phyloP scores from a whole-genome alignment of 2,113 vertebrate genomes.

The Typhlomys cinereus region DNA sequence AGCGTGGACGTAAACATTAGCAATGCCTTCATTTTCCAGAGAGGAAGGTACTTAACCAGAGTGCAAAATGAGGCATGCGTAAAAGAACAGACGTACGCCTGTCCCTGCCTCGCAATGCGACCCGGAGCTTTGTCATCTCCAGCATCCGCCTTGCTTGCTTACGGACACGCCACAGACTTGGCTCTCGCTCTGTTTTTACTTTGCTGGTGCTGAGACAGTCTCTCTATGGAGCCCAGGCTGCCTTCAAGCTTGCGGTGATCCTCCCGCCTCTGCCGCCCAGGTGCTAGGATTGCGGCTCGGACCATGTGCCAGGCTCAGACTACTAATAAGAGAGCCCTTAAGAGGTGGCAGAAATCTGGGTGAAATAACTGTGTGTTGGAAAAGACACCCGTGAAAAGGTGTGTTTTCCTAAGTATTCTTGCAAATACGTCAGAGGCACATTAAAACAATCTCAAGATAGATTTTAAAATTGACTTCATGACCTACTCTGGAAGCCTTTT shows the following conservation, averaged over 20 bases:
- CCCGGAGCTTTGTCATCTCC: slow-evolving; percentile 56
- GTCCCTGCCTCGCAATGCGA: too few relatives aligned
- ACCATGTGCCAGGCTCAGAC: background rate
- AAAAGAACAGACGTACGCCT: background rate
- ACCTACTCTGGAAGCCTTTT: slow-evolving; percentile 37
- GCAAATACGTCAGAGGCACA: slow-evolving; percentile 76
- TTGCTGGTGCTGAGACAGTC: background rate
- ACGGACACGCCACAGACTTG: background rate
- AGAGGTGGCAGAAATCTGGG: slow-evolving; percentile 64
- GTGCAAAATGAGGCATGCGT: slow-evolving; percentile 35
- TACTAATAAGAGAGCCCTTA: background rate
- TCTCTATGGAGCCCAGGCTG: background rate
- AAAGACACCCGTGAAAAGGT: slow-evolving; percentile 47
- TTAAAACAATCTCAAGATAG: slow-evolving; percentile 72
- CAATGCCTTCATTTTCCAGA: slow-evolving; percentile 30
- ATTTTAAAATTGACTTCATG: slow-evolving; percentile 58
- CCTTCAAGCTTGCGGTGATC: background rate
- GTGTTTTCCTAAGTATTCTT: slow-evolving; percentile 58
- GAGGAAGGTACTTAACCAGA: slow-evolving; percentile 67
- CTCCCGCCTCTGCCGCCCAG: background rate
- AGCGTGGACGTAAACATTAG: background rate
- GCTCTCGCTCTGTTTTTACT: background rate
- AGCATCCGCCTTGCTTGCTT: background rate
- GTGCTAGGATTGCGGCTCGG: too few relatives aligned
- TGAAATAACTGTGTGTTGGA: background rate